phyloP scores from a whole-genome alignment of 2,797 vertebrate species.

The Nyctibius grandis region DNA sequence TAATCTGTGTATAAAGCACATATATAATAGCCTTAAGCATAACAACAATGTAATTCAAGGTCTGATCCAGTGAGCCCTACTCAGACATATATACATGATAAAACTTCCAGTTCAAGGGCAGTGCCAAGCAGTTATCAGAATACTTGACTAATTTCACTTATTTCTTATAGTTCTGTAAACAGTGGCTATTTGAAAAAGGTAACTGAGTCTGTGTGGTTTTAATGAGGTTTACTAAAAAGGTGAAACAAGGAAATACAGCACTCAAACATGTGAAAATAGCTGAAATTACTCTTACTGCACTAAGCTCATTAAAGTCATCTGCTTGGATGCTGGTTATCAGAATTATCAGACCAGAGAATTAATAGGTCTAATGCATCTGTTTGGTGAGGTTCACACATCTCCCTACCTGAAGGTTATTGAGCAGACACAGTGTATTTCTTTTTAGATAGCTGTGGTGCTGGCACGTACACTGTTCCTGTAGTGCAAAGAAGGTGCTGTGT shows the following conservation, averaged over 20 bases:
- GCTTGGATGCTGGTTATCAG: not conserved
- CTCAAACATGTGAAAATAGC: conserved; percentile 10
- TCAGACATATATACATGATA: not conserved
- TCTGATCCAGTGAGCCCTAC: not conserved
- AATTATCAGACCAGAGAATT: conserved; percentile 22
- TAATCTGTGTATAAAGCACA: not conserved
- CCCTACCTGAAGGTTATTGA: not conserved
- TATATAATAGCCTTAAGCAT: not conserved
- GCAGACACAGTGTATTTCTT: not conserved
- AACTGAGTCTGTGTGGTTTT: not conserved
- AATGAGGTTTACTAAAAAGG: conserved; percentile 27
- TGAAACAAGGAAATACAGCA: conserved; percentile 22
- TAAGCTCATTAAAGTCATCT: conserved; percentile 24
- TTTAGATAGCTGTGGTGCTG: not conserved
- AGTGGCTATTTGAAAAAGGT: not conserved
- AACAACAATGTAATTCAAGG: not conserved
- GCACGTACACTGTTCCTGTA: not conserved
- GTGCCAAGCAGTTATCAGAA: not conserved
- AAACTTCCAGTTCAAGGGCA: not conserved
- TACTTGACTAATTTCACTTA: not conserved
- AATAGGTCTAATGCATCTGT: not conserved
- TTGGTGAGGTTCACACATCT: not conserved
- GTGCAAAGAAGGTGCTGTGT: not conserved
- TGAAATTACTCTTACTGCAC: conserved; percentile 3
- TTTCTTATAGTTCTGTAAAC: not conserved